Conservation (phyloP, 2,888 invertebrate genomes). For the Synergus laeviventris region DNA sequence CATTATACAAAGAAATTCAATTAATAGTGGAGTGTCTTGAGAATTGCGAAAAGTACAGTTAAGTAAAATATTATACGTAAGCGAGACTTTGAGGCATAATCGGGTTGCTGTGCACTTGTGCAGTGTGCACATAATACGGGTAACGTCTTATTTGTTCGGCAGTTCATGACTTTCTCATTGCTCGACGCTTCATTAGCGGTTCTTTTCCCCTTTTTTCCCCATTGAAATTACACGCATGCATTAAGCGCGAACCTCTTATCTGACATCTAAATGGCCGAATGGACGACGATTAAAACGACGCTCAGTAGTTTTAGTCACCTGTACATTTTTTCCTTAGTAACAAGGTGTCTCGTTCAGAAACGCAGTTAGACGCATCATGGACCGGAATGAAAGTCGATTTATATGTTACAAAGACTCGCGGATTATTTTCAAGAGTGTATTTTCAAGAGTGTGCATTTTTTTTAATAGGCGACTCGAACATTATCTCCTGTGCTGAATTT, state of each 20-base stretch:
- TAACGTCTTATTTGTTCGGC: constrained; percentile 51
- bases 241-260: constrained; percentile 49
- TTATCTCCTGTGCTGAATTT: constrained; percentile 48
- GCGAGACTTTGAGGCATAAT: constrained; percentile 1
- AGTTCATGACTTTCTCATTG: constrained; percentile 47
- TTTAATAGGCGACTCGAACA: constrained; percentile 18
- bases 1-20: neutral
- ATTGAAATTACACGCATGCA: constrained; percentile 52
- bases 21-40: neutral
- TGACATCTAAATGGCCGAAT: constrained; percentile 50
- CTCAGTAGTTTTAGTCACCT: constrained; percentile 51
- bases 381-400: constrained; percentile 30
- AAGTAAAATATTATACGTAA: neutral
- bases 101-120: neutral
- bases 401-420: constrained; percentile 31
- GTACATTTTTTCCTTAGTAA: constrained; percentile 33
- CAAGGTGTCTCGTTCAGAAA: neutral
- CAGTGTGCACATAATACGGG: constrained; percentile 10
- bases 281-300: constrained; percentile 43
- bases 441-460: constrained; percentile 8
- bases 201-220: constrained; percentile 40
- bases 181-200: constrained; percentile 52
- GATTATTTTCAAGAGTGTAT: constrained; percentile 28
- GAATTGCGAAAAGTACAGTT: constrained; percentile 10
- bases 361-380: constrained; percentile 17